phyloP scores from a whole-genome alignment of 2,113 vertebrate genomes.

The Ginglymostoma cirratum region DNA sequence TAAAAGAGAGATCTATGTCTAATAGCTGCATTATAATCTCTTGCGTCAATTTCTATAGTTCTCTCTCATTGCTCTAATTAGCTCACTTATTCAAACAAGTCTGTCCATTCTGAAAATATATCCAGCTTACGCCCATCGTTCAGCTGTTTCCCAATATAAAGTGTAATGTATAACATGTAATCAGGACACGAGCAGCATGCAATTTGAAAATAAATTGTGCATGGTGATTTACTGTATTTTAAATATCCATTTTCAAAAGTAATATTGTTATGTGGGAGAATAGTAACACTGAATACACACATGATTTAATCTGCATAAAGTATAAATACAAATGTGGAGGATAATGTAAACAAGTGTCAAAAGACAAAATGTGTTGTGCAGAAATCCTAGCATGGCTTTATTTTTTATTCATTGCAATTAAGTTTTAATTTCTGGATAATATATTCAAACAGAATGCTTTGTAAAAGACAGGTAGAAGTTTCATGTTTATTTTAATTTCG shows the following conservation, averaged over 20 bases:
- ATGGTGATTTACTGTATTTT: neutral
- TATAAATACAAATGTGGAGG: neutral
- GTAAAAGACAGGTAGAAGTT: neutral
- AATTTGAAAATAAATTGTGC: neutral
- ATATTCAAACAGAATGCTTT: neutral
- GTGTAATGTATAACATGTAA: neutral
- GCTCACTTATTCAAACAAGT: neutral
- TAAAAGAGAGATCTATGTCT: neutral
- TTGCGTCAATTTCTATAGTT: conserved; percentile 13
- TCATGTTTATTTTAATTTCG: neutral
- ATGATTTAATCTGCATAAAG: neutral
- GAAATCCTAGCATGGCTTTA: neutral
- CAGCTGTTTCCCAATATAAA: neutral
- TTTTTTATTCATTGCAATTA: neutral
- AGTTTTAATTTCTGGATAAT: neutral
- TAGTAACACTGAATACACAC: neutral
- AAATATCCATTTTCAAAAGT: neutral
- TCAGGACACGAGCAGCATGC: neutral
- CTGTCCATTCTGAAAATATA: neutral
- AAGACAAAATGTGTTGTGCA: neutral
- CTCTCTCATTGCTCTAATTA: neutral
- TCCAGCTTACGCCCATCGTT: neutral
- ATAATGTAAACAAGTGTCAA: neutral
- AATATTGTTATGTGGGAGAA: neutral
- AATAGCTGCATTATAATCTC: neutral